Conservation (phyloP, 2,113 vertebrate species). For the Corythaeola cristata region DNA sequence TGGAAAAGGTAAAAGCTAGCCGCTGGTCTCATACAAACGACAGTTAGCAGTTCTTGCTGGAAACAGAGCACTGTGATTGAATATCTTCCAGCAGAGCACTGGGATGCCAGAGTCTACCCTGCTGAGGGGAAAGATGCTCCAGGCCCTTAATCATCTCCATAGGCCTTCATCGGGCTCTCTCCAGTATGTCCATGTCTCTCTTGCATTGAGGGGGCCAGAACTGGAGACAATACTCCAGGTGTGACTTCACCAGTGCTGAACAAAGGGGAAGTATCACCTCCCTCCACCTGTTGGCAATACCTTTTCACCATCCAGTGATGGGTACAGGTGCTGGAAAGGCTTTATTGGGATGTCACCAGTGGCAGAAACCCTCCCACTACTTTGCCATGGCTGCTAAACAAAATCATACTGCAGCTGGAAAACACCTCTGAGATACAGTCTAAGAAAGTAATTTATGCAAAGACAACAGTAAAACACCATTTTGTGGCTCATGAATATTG, state of each 20-base stretch:
- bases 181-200: neutral
- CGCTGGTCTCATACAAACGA: neutral
- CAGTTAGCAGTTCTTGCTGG: neutral
- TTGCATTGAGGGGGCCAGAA: neutral
- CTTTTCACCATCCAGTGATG: neutral
- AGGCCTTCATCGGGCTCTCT: accelerated
- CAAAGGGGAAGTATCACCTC: neutral
- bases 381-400: neutral
- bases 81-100: neutral
- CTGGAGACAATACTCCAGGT: neutral
- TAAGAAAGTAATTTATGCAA: neutral
- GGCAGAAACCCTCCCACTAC: neutral
- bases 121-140: neutral
- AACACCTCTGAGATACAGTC: neutral
- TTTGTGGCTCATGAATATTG: neutral
- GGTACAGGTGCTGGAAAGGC: neutral
- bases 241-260: neutral
- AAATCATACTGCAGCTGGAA: neutral
- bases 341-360: neutral
- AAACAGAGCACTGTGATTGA: neutral
- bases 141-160: neutral
- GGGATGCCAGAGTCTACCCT: neutral
- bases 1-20: neutral
- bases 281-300: neutral
- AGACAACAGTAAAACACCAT: neutral